phyloP scores from a whole-genome alignment of 2,888 invertebrate species.

The Neoscelio sp. region DNA sequence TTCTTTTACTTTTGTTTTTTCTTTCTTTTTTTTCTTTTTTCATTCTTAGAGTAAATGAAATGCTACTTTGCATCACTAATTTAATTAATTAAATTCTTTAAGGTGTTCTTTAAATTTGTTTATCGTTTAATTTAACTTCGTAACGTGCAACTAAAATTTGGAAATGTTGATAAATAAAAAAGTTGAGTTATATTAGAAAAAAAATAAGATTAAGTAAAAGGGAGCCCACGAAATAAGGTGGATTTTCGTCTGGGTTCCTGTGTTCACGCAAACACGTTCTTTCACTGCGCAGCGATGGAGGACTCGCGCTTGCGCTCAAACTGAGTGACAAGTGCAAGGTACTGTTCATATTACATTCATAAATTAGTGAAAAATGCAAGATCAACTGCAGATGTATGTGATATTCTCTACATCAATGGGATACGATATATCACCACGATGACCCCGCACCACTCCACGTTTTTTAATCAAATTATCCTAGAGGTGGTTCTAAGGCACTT shows the following conservation, averaged over 20 bases:
- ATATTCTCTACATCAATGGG: not conserved
- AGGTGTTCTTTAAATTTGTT: too few relatives aligned
- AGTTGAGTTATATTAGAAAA: not conserved
- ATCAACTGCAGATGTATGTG: not conserved
- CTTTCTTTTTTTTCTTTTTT: too few relatives aligned
- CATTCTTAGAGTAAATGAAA: too few relatives aligned
- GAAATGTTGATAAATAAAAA: too few relatives aligned
- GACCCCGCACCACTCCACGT: slow-evolving; percentile 72
- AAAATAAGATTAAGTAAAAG: slow-evolving; percentile 3
- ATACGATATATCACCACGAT: slow-evolving; percentile 52
- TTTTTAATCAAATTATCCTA: not conserved
- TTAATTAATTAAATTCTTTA: too few relatives aligned
- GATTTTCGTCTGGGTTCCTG: slow-evolving; percentile 82
- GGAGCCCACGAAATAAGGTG: slow-evolving; percentile 65
- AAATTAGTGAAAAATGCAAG: slow-evolving; percentile 66
- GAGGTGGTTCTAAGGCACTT: not conserved
- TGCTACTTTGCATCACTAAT: too few relatives aligned
- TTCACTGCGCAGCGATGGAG: slow-evolving; percentile 84
- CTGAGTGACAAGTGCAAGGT: slow-evolving; percentile 92
- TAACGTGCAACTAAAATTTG: too few relatives aligned
- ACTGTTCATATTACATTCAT: slow-evolving; percentile 84
- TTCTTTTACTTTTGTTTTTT: too few relatives aligned
- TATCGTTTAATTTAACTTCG: too few relatives aligned
- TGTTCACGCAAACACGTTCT: slow-evolving; percentile 84
- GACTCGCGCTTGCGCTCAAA: slow-evolving; percentile 91